Conservation (phyloP, 2,888 invertebrate species). For the Mesorhabditis belari region DNA sequence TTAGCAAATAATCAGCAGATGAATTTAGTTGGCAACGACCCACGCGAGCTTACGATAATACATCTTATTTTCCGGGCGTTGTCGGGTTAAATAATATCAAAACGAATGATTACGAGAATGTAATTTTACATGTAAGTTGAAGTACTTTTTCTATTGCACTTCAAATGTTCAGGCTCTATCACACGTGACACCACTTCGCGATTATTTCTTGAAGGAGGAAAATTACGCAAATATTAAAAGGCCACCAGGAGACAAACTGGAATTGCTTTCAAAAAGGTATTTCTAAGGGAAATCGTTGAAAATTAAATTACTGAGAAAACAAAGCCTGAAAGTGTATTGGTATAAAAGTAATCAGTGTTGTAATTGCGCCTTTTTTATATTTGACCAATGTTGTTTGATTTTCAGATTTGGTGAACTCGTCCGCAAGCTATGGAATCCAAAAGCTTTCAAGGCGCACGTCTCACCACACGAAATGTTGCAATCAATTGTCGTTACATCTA, state of each 20-base stretch:
- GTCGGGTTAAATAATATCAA: slow-evolving; percentile 98
- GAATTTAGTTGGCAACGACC: background rate
- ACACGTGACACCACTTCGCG: slow-evolving; percentile 84
- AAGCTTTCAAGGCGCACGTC: slow-evolving; percentile 97
- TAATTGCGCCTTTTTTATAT: background rate
- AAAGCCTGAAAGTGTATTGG: background rate
- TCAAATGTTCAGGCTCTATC: slow-evolving; percentile 71
- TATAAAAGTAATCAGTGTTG: background rate
- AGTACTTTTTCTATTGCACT: background rate
- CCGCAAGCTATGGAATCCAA: slow-evolving; percentile 93
- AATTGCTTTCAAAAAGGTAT: slow-evolving; percentile 71
- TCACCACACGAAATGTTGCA: slow-evolving; percentile 99
- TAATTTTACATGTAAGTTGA: slow-evolving; percentile 75
- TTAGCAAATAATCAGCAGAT: background rate
- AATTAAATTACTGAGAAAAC: background rate
- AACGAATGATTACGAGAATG: slow-evolving; percentile 99
- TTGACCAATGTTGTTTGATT: background rate
- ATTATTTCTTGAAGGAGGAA: slow-evolving; percentile 87
- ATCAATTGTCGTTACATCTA: slow-evolving; percentile 75
- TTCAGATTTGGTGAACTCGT: slow-evolving; percentile 38
- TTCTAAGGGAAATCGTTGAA: background rate
- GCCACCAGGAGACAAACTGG: slow-evolving; percentile 89
- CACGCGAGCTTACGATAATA: slow-evolving; percentile 85
- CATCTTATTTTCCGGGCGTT: slow-evolving; percentile 79
- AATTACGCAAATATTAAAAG: slow-evolving; percentile 77